These are phyloP conservation scores for Agelaius tricolor DNA, from an alignment of 2,113 vertebrate genomes.

Conservation along the genomic window DNA sequence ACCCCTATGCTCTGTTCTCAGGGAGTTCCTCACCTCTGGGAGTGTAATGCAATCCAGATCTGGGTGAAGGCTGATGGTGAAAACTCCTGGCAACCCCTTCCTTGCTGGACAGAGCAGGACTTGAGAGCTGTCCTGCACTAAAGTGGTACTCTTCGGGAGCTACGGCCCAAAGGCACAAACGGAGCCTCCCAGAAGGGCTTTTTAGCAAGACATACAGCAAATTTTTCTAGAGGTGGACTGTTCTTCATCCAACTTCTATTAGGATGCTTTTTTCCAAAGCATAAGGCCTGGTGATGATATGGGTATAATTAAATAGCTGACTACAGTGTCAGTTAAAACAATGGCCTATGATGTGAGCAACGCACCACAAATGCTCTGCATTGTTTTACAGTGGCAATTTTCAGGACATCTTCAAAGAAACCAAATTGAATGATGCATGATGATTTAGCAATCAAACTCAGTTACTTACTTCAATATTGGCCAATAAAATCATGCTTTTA, in stretches of 20 bases:
- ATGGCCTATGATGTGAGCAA: background rate
- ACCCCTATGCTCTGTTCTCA: background rate
- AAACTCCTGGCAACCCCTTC: background rate
- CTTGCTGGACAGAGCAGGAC: background rate
- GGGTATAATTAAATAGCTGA: background rate
- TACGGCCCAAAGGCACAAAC: background rate
- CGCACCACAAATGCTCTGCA: background rate
- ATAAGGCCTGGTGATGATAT: background rate
- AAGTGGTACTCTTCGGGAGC: background rate
- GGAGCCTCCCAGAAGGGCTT: background rate
- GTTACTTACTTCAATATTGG: background rate
- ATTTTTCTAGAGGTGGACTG: background rate
- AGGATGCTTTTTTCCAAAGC: background rate
- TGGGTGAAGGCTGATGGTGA: background rate
- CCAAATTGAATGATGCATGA: background rate
- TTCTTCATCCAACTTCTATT: background rate
- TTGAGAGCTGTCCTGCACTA: background rate
- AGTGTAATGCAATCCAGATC: background rate
- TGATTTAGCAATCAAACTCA: background rate
- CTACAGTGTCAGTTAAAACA: background rate
- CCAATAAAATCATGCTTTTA: conserved; percentile 14
- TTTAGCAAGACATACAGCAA: background rate
- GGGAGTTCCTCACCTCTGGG: background rate
- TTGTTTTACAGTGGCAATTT: background rate
- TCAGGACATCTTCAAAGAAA: background rate